phyloP scores from a whole-genome alignment of 2,113 vertebrate genomes.

The Cinclus cinclus region DNA sequence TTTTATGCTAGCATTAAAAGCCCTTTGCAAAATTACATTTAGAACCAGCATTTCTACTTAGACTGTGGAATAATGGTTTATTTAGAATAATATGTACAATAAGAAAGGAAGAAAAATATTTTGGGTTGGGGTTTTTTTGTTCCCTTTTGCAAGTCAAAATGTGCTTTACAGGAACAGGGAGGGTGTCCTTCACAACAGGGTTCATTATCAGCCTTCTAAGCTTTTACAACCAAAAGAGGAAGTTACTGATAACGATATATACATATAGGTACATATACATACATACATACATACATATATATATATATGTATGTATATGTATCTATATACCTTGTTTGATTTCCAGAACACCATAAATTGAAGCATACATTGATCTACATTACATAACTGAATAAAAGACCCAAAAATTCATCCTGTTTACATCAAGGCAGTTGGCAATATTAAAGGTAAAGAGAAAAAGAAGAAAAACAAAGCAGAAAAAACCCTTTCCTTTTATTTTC shows the following conservation, averaged over 20 bases:
- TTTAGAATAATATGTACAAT: background rate
- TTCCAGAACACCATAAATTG: background rate
- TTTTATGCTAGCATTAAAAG: background rate
- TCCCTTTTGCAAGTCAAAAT: background rate
- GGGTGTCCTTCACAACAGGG: background rate
- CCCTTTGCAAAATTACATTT: background rate
- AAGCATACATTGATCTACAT: background rate
- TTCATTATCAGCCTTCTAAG: background rate
- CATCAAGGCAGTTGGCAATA: background rate
- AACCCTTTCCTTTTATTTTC: accelerated
- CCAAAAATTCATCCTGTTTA: background rate
- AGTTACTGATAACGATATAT: background rate
- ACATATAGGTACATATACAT: too few species aligned
- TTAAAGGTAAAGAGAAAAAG: background rate
- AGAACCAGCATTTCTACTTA: background rate
- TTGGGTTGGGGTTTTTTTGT: accelerated
- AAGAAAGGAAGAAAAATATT: background rate
- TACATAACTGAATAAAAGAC: background rate
- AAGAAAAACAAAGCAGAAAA: background rate
- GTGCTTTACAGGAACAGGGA: background rate
- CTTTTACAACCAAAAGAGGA: background rate
- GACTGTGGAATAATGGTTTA: background rate
- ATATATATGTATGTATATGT: too few species aligned
- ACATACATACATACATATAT: too few species aligned
- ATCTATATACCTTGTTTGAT: background rate